These are phyloP conservation scores for Pituophis catenifer DNA, from an alignment of 2,113 vertebrate genomes.

Conservation along the genomic window DNA sequence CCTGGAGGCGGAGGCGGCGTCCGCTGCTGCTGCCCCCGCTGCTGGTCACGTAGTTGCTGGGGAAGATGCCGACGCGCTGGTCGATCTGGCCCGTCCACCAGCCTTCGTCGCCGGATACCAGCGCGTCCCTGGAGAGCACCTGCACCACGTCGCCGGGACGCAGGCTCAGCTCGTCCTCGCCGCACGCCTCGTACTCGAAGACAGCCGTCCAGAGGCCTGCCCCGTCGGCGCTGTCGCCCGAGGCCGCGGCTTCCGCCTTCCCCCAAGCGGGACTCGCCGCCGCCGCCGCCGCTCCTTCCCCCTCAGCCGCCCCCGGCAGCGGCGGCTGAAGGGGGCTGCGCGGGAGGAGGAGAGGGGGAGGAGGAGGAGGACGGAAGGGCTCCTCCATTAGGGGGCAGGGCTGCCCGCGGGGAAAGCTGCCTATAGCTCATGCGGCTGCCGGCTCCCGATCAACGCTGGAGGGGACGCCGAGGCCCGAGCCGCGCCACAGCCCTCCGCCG, in stretches of 20 bases:
- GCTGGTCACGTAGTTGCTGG: conserved; percentile 91
- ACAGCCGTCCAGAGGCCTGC: conserved; percentile 87
- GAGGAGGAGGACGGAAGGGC: conserved; percentile 58
- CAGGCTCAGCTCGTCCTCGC: conserved; percentile 94
- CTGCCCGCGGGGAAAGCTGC: conserved; percentile 63
- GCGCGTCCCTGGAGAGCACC: conserved; percentile 90
- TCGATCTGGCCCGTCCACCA: conserved; percentile 97
- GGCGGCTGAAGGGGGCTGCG: conserved; percentile 59
- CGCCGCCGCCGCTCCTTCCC: neutral
- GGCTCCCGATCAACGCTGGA: conserved; percentile 1
- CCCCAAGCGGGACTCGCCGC: neutral
- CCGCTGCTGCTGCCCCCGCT: conserved; percentile 73
- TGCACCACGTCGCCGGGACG: conserved; percentile 89
- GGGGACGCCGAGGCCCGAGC: conserved; percentile 28
- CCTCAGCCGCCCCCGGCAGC: neutral
- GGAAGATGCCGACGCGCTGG: conserved; percentile 93
- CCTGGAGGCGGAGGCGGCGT: conserved; percentile 32
- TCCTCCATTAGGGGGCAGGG: conserved; percentile 74
- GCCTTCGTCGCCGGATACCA: conserved; percentile 93
- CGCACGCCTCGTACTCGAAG: conserved; percentile 94
- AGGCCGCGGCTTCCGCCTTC: conserved; percentile 25
- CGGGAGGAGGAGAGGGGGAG: conserved; percentile 13
- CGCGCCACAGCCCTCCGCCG: neutral
- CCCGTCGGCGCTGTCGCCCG: conserved; percentile 28
- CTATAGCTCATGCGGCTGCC: conserved; percentile 72